Conservation (phyloP, 2,113 vertebrate genomes). For the Falco punctatus region DNA sequence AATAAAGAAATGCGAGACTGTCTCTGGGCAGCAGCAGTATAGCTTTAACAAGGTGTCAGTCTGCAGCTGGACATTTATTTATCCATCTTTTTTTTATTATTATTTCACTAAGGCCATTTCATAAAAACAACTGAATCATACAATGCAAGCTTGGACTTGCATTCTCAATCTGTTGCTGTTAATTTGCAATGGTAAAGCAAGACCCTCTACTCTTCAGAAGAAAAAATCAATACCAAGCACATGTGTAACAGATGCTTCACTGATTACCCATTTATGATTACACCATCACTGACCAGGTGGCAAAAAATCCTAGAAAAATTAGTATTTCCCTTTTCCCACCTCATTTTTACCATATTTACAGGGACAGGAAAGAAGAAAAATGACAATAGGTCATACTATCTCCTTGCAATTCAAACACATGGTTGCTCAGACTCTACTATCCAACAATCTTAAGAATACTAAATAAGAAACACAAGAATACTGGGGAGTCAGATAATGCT, state of each 20-base stretch:
- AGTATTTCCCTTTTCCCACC: background rate
- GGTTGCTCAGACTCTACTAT: accelerated
- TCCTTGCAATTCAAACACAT: background rate
- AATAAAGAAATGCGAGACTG: background rate
- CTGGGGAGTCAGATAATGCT: background rate
- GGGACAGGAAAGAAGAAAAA: background rate
- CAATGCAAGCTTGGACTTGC: background rate
- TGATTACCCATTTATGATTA: background rate
- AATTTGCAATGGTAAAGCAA: background rate
- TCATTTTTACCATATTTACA: background rate
- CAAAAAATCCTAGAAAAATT: background rate
- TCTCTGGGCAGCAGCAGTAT: background rate
- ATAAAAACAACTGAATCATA: background rate
- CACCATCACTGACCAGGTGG: background rate
- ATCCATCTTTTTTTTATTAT: background rate
- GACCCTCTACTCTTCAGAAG: background rate
- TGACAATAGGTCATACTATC: background rate
- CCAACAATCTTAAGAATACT: background rate
- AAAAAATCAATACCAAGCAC: background rate
- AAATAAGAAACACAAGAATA: background rate
- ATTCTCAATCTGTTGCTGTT: background rate
- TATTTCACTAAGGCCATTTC: background rate
- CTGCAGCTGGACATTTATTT: background rate
- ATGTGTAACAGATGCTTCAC: background rate
- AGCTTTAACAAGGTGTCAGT: background rate